Conservation (phyloP, 2,797 vertebrate species). For the Brotula barbata region DNA sequence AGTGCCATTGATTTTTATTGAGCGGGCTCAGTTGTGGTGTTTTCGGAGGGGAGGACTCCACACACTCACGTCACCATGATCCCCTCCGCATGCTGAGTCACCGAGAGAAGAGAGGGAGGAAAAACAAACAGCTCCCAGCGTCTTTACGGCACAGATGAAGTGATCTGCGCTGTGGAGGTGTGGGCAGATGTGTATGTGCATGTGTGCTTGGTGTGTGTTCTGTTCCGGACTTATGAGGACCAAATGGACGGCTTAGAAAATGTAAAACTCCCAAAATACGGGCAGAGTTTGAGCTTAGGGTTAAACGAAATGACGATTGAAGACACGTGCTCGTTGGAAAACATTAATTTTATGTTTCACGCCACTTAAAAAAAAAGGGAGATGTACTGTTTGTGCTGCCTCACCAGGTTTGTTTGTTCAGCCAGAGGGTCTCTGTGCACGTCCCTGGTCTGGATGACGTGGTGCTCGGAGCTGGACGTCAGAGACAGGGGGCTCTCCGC, state of each 20-base stretch:
- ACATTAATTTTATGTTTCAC: too few species aligned
- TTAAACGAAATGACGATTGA: too few species aligned
- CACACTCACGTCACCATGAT: conserved; percentile 15
- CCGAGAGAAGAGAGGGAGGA: conserved; percentile 7
- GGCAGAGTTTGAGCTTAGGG: too few species aligned
- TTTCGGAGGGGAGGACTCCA: conserved; percentile 17
- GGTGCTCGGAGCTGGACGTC: conserved; percentile 48
- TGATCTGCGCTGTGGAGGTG: background rate
- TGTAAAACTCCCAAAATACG: background rate
- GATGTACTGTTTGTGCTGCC: background rate
- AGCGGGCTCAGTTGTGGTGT: conserved; percentile 36
- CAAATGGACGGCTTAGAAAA: conserved; percentile 19
- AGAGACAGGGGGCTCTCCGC: conserved; percentile 20
- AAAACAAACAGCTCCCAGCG: conserved; percentile 28
- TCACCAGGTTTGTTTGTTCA: conserved; percentile 73
- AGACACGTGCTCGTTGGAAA: too few species aligned
- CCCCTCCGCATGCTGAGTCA: conserved; percentile 32
- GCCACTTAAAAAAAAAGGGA: too few species aligned
- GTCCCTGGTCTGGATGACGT: conserved; percentile 58
- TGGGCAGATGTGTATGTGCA: too few species aligned
- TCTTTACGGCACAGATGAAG: conserved; percentile 10
- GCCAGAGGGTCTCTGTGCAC: conserved; percentile 38
- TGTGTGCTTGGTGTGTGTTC: background rate
- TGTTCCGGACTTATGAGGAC: conserved; percentile 7
- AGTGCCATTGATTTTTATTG: conserved; percentile 20